These are phyloP conservation scores for Penaeus chinensis DNA, from an alignment of 1,140 invertebrate genomes.

Conservation along the genomic window DNA sequence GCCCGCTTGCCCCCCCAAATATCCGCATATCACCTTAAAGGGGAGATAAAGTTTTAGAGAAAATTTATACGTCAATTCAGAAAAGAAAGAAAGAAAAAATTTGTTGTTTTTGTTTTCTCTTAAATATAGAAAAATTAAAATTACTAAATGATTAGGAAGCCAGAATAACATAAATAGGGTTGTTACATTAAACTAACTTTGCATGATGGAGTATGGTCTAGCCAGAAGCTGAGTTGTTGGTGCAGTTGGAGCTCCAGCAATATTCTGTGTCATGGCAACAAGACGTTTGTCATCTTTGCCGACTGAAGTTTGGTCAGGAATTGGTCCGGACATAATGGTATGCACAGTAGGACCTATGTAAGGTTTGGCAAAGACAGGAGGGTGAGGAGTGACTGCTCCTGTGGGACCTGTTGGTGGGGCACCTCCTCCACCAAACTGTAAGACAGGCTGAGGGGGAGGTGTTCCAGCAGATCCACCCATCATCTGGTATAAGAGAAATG, in stretches of 20 bases:
- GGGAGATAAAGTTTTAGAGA: conserved; percentile 53
- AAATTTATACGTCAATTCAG: conserved; percentile 17
- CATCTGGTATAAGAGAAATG: conserved; percentile 31
- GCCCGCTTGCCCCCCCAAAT: conserved; percentile 58
- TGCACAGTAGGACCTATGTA: conserved; percentile 53
- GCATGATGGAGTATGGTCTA: conserved; percentile 59
- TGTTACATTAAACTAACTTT: conserved; percentile 50
- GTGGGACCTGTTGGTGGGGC: conserved; percentile 52
- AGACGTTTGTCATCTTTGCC: conserved; percentile 55
- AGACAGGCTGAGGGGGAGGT: conserved; percentile 48
- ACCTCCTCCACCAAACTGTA: conserved; percentile 44
- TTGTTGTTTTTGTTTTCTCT: neutral
- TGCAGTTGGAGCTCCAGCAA: conserved; percentile 41
- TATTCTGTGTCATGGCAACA: conserved; percentile 45
- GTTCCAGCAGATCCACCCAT: conserved; percentile 56
- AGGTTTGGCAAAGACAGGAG: conserved; percentile 56
- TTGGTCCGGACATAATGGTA: conserved; percentile 42
- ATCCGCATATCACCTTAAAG: conserved; percentile 60
- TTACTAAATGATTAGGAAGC: conserved; percentile 9
- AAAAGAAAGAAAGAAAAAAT: neutral
- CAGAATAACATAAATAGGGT: conserved; percentile 24
- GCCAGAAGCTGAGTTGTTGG: conserved; percentile 51
- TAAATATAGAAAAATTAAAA: neutral
- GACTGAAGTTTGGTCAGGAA: conserved; percentile 37
- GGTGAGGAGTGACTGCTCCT: conserved; percentile 50